Evolutionary conservation across 1,140 invertebrate genomes (phyloP).

Genomic region (Dinothrombium tinctorium): DNA sequence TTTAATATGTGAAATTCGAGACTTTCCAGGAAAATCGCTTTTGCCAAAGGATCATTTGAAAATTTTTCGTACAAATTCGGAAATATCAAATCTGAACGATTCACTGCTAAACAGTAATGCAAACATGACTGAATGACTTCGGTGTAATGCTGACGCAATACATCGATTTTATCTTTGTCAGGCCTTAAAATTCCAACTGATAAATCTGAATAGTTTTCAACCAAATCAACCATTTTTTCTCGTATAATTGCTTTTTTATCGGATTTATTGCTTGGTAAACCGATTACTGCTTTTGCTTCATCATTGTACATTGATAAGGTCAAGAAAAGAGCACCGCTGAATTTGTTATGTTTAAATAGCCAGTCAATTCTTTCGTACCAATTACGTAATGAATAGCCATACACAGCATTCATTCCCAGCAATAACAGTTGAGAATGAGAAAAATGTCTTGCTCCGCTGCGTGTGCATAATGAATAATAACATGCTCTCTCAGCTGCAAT

Average conservation of each 20-base stretch:
- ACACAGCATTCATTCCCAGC: constrained; percentile 52
- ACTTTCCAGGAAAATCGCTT: constrained; percentile 27
- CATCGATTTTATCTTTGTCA: constrained; percentile 15
- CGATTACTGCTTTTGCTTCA: constrained; percentile 33
- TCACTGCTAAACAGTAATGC: constrained; percentile 14
- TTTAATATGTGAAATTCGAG: constrained; percentile 31
- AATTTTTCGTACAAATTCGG: constrained; percentile 25
- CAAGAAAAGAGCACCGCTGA: constrained; percentile 35
- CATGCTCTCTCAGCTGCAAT: constrained; percentile 58
- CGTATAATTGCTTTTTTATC: constrained; percentile 10
- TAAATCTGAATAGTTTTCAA: constrained; percentile 17
- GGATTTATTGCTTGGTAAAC: constrained; percentile 8
- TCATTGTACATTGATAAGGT: constrained; percentile 42
- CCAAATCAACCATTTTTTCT: constrained; percentile 14
- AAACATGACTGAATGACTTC: constrained; percentile 17
- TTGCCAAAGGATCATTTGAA: constrained; percentile 17
- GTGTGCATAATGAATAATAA: constrained; percentile 53
- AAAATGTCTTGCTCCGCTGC: background rate
- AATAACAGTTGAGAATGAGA: constrained; percentile 38
- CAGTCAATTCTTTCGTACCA: constrained; percentile 43
- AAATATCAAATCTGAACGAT: constrained; percentile 24
- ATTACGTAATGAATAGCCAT: constrained; percentile 49
- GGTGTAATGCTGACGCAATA: constrained; percentile 16
- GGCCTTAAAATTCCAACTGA: constrained; percentile 16
- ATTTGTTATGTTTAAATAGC: constrained; percentile 28